Percentiles rank a stretch among this genome's conserved stretches.
Evolutionary conservation across 2,113 vertebrate species (phyloP).

Genomic region (Fregetta grallaria): DNA sequence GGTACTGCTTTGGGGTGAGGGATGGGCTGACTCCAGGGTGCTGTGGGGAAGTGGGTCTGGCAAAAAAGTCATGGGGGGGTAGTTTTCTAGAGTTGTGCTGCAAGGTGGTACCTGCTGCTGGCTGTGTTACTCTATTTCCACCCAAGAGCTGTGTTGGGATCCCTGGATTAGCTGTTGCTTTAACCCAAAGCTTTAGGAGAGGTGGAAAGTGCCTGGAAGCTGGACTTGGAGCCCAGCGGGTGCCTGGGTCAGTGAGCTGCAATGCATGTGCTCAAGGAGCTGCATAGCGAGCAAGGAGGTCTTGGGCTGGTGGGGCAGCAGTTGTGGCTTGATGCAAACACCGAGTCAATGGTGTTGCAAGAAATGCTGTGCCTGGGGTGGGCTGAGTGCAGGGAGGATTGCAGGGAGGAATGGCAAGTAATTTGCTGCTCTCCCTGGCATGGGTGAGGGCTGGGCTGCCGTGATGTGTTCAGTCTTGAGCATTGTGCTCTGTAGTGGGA

Average conservation of each 20-base stretch:
- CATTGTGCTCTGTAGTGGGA: background rate
- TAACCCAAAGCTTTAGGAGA: background rate
- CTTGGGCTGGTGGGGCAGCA: background rate
- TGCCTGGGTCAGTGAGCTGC: background rate
- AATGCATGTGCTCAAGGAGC: background rate
- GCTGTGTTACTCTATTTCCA: background rate
- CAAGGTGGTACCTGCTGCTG: background rate
- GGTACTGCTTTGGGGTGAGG: background rate
- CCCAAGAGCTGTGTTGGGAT: background rate
- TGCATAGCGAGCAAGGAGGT: background rate
- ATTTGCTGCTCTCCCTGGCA: background rate
- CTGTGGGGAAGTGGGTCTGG: background rate
- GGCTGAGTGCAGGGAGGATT: background rate
- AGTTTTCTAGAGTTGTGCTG: background rate
- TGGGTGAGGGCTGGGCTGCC: background rate
- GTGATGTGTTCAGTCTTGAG: background rate
- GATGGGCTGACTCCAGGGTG: background rate
- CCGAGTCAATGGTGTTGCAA: background rate
- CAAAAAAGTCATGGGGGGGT: rapidly evolving
- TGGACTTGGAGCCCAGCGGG: background rate
- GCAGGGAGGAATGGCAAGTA: background rate
- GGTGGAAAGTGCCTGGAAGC: background rate
- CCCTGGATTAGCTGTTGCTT: background rate
- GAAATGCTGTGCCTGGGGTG: background rate
- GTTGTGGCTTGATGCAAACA: background rate